phyloP scores from a whole-genome alignment of 2,888 invertebrate species.

The Amphipoea lucens region DNA sequence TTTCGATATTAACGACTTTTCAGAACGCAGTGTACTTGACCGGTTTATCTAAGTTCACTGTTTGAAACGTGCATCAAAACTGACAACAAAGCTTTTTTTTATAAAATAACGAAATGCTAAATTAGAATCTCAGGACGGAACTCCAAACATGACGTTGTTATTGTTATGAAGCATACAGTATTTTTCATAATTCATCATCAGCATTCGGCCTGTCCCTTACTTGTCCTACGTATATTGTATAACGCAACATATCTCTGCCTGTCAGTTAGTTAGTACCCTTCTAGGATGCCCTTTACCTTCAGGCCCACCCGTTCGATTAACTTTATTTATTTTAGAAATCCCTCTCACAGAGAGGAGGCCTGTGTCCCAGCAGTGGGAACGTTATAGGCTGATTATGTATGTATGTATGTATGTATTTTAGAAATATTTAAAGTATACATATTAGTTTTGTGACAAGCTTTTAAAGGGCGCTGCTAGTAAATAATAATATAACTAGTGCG shows the following conservation, averaged over 20 bases:
- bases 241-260: background rate
- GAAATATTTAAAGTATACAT: too few relatives aligned
- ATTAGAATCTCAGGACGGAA: background rate
- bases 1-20: background rate
- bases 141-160: background rate
- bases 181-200: background rate
- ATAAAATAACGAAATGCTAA: background rate
- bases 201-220: background rate
- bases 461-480: background rate
- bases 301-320: background rate
- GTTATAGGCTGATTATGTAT: too few relatives aligned
- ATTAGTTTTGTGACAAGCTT: background rate
- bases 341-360: too few relatives aligned
- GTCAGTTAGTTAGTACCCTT: too few relatives aligned
- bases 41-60: background rate
- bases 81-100: background rate
- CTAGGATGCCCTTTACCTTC: background rate
- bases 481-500: slow-evolving; percentile 4
- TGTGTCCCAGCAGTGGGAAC: too few relatives aligned
- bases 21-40: too few relatives aligned
- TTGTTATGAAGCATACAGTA: background rate
- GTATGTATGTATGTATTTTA: too few relatives aligned
- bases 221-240: background rate
- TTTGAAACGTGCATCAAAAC: background rate
- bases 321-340: background rate